phyloP scores from a whole-genome alignment of 2,888 invertebrate genomes.

The Athripsodes cinereus region DNA sequence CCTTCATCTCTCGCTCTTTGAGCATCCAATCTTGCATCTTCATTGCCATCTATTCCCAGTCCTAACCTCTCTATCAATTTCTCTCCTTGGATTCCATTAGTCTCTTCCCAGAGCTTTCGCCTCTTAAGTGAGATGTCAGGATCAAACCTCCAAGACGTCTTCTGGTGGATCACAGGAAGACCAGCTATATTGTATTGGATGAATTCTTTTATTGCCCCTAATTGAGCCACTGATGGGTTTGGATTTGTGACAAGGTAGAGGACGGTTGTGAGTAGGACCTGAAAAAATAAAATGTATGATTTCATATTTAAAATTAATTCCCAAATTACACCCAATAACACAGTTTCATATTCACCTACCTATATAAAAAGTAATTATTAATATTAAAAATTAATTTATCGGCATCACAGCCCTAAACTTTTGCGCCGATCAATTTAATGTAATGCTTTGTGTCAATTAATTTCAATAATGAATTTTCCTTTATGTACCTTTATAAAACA shows the following conservation, averaged over 20 bases:
- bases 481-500: too few species aligned
- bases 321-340: too few species aligned
- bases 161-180: slow-evolving; percentile 53
- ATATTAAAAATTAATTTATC: too few species aligned
- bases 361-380: too few species aligned
- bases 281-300: too few species aligned
- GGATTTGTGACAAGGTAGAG: neutral
- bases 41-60: slow-evolving; percentile 59
- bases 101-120: slow-evolving; percentile 52
- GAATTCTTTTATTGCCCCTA: slow-evolving; percentile 37
- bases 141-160: slow-evolving; percentile 57
- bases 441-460: too few species aligned
- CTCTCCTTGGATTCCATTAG: slow-evolving; percentile 59
- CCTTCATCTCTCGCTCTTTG: slow-evolving; percentile 53
- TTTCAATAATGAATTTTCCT: too few species aligned
- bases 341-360: too few species aligned
- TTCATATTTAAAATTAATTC: too few species aligned
- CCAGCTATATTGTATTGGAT: slow-evolving; percentile 54
- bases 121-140: slow-evolving; percentile 57
- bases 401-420: too few species aligned
- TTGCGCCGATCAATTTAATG: too few species aligned
- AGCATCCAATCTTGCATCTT: slow-evolving; percentile 45
- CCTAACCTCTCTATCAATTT: slow-evolving; percentile 60
- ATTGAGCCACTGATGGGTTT: slow-evolving; percentile 5
- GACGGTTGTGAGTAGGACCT: neutral